Evolutionary conservation across 2,888 invertebrate genomes (phyloP).

Genomic region (Xanthorhoe designata): DNA sequence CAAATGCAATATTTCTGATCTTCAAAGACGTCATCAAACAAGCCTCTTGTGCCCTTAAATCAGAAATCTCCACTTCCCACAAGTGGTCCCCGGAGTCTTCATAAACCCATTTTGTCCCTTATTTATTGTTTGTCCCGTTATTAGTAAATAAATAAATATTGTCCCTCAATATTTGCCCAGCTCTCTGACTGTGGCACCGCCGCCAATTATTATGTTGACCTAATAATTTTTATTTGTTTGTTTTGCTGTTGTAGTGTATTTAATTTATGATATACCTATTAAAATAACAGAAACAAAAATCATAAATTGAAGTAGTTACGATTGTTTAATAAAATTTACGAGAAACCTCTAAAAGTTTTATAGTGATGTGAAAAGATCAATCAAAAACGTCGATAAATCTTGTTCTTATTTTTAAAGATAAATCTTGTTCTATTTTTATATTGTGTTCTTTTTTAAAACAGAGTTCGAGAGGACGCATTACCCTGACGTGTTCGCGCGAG

Average conservation of each 20-base stretch:
- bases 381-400: background rate
- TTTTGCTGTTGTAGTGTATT: constrained; percentile 34
- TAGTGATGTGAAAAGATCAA: constrained; percentile 8
- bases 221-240: constrained; percentile 31
- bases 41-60: constrained; percentile 27
- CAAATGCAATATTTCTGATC: constrained; percentile 16
- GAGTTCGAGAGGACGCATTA: constrained; percentile 99
- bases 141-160: constrained; percentile 84
- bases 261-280: constrained; percentile 23
- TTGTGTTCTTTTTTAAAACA: constrained; percentile 67
- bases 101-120: constrained; percentile 83
- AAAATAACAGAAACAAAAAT: background rate
- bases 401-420: constrained; percentile 14
- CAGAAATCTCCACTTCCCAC: constrained; percentile 35
- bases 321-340: background rate
- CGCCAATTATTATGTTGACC: constrained; percentile 67
- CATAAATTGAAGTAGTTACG: background rate
- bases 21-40: constrained; percentile 16
- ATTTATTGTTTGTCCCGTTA: constrained; percentile 79
- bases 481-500: constrained; percentile 98
- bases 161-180: constrained; percentile 74
- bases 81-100: constrained; percentile 72
- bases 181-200: constrained; percentile 69
- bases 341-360: background rate
- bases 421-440: constrained; percentile 18